A percentile compares a stretch with the other conserved stretches of the same genome.
Conservation (phyloP, 2,888 invertebrate genomes). For the Perizoma flavofasciatum region DNA sequence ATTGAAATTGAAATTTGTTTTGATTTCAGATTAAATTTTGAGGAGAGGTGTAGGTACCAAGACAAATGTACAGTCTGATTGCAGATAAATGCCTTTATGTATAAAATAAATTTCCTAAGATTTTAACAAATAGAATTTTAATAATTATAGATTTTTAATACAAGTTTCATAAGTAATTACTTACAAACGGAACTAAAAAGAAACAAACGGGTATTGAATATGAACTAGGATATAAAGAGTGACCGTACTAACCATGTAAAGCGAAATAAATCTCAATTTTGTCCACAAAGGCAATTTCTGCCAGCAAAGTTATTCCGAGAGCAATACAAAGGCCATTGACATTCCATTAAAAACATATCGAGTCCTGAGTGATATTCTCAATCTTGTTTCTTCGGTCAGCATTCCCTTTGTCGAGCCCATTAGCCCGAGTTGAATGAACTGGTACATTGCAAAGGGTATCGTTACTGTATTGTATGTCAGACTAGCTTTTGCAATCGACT, state of each 20-base stretch:
- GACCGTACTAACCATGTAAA: neutral
- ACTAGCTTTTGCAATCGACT: conserved; percentile 6
- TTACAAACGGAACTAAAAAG: too few relatives aligned
- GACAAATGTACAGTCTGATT: too few relatives aligned
- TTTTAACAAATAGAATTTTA: too few relatives aligned
- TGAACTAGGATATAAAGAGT: too few relatives aligned
- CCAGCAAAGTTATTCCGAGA: conserved; percentile 4
- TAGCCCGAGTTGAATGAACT: conserved; percentile 29
- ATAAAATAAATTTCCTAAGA: too few relatives aligned
- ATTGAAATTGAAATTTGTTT: too few relatives aligned
- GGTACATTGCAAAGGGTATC: conserved; percentile 32
- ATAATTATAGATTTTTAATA: too few relatives aligned
- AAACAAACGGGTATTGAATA: too few relatives aligned
- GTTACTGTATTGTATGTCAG: conserved; percentile 30
- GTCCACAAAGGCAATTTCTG: conserved; percentile 1
- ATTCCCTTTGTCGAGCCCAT: conserved; percentile 33
- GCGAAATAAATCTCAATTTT: neutral
- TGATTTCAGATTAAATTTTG: too few relatives aligned
- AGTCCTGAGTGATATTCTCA: conserved; percentile 28
- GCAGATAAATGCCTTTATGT: too few relatives aligned
- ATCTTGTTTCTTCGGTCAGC: conserved; percentile 31
- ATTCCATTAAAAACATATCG: conserved; percentile 31
- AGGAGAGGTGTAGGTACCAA: too few relatives aligned
- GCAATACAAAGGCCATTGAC: conserved; percentile 25
- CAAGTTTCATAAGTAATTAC: too few relatives aligned